These are phyloP conservation scores for Nesoenas mayeri DNA, from an alignment of 2,113 vertebrate species.

Conservation along the genomic window DNA sequence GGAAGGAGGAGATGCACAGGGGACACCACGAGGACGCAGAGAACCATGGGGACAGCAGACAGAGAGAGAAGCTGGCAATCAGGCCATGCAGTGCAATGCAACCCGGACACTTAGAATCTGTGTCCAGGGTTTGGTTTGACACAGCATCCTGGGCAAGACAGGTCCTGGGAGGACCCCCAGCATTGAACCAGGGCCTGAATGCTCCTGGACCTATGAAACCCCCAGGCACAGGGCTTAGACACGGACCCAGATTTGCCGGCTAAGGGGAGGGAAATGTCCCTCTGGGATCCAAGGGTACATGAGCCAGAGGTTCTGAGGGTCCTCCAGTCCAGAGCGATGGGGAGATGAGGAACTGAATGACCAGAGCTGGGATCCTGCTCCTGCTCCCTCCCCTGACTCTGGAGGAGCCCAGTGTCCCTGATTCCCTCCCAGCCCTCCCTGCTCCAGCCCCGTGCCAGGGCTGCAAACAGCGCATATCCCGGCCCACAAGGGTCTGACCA, in stretches of 20 bases:
- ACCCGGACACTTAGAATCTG: accelerated
- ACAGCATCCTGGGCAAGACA: background rate
- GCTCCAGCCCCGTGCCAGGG: background rate
- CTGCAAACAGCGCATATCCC: background rate
- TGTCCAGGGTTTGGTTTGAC: background rate
- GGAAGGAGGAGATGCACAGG: background rate
- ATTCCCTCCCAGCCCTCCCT: background rate
- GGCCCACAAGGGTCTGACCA: background rate
- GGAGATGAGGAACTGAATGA: slow-evolving; percentile 75
- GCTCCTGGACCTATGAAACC: background rate
- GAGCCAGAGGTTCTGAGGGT: background rate
- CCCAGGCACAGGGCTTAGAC: accelerated
- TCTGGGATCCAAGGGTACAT: background rate
- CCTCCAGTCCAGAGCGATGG: background rate
- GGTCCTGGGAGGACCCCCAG: background rate
- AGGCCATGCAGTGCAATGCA: background rate
- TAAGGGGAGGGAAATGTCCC: accelerated
- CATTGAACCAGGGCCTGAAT: accelerated
- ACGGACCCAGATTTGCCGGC: background rate
- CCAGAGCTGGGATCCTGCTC: accelerated
- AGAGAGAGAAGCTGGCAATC: background rate
- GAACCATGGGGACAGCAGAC: background rate
- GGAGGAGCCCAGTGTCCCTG: background rate
- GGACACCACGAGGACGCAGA: background rate
- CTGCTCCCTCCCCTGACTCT: accelerated